Conservation (phyloP, 2,888 invertebrate genomes). For the Drosophila affinis region DNA sequence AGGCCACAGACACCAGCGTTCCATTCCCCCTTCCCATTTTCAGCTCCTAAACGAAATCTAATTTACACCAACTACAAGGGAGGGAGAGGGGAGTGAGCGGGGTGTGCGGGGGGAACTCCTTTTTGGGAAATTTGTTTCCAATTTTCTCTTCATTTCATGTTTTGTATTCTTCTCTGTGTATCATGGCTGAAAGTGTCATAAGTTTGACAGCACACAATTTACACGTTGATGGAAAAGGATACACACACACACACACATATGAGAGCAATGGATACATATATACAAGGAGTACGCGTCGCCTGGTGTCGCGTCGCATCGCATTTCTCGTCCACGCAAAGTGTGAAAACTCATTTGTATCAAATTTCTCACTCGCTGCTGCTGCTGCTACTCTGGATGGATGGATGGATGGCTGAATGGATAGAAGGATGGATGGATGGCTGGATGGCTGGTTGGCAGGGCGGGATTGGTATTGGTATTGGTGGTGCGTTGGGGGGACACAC, state of each 20-base stretch:
- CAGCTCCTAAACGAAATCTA: constrained; percentile 68
- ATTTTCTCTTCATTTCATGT: constrained; percentile 36
- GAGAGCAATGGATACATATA: constrained; percentile 31
- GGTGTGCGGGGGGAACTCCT: constrained; percentile 38
- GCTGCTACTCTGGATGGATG: constrained; percentile 49
- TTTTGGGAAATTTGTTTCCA: constrained; percentile 10
- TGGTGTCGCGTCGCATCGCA: not conserved
- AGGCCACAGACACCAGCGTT: not conserved
- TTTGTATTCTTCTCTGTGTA: constrained; percentile 45
- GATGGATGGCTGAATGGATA: constrained; percentile 4
- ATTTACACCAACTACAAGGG: constrained; percentile 57
- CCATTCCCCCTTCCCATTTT: constrained; percentile 1
- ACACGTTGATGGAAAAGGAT: constrained; percentile 81
- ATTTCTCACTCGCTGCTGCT: constrained; percentile 53
- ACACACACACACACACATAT: constrained; percentile 24
- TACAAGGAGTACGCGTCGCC: not conserved
- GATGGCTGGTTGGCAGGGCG: not conserved
- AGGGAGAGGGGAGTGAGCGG: no score
- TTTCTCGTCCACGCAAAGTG: constrained; percentile 63
- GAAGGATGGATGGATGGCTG: constrained; percentile 4
- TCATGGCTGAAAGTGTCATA: constrained; percentile 71
- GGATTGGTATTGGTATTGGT: not conserved
- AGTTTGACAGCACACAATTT: constrained; percentile 79
- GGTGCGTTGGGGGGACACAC: constrained; percentile 39
- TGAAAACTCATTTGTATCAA: constrained; percentile 81